Base-by-base conservation (phyloP, 1,140 invertebrate species). In the Pseudobourletiella spinata region DNA sequence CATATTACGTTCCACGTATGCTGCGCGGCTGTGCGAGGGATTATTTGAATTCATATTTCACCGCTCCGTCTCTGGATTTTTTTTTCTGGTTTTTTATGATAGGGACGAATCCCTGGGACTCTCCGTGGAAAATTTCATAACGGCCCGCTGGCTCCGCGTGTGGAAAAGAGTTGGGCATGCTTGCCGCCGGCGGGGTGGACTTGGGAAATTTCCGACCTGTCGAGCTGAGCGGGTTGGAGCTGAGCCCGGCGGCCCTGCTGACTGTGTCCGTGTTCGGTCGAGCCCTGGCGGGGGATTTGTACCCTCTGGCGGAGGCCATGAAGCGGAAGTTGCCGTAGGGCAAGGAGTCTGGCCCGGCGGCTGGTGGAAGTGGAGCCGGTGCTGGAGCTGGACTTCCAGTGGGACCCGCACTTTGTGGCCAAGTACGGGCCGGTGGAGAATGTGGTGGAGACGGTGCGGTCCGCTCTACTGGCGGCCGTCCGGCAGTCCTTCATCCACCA, bases 371-470 rank as follows among this genome's bases (percentile, higher is more conserved):
- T 39, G n/a, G 8, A 8, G n/a, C 35, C 14, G 11, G 22, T 30
- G 14, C 24, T 22, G 6, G 3, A 14, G n/a, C 51, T 54, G 61
- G 62, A 64, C 20, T 22, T 57, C 25, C 56, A 58, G 25, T 64
- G 62, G 62, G 15, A 25, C 14, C 56, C 62, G 20, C 57, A 64
- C 48, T 54, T 44, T 6, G 24, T 46, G n/a, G 43, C 43, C 4
- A 46, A 46, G 24, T 46, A 46, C 24, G 35, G 57, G 14, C 28
- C 4, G 32, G 20, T 25, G 32, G 15, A n/a, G 14, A 16, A 52
- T 16, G 1, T 2, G 18, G n/a, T 42, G 15, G 25, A 6, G 24
- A n/a, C 2, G 3, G n/a, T 46, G 6, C n/a, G 6, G 3, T 8
- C 4, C 3, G 4, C n/a, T 46, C 18, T 46, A 8, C 24, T 46